Conservation (phyloP, 1,140 invertebrate species). For the Hycleus cichorii region DNA sequence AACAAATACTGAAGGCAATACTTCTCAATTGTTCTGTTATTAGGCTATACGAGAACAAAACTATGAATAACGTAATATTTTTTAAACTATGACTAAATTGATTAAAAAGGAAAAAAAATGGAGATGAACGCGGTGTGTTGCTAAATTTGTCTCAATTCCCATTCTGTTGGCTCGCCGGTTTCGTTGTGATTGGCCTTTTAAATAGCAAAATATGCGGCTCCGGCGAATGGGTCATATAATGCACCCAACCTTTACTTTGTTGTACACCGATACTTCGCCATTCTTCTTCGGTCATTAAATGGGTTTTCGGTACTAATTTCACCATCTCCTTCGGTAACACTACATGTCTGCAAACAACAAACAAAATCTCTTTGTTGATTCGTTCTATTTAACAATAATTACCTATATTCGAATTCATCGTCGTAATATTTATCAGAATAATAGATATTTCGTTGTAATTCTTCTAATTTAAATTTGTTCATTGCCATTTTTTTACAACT, state of each 20-base stretch:
- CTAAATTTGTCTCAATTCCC: too few relatives aligned
- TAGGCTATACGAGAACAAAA: too few relatives aligned
- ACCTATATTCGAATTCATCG: constrained; percentile 81
- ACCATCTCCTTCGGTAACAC: constrained; percentile 84
- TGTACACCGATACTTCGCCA: constrained; percentile 90
- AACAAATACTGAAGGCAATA: too few relatives aligned
- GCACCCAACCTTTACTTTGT: constrained; percentile 90
- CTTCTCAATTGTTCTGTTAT: too few relatives aligned
- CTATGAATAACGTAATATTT: too few relatives aligned
- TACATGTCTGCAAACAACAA: constrained; percentile 69
- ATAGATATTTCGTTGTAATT: constrained; percentile 56
- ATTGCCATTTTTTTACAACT: constrained; percentile 12
- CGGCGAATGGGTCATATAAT: constrained; percentile 80
- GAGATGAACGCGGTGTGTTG: too few relatives aligned
- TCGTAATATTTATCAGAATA: constrained; percentile 91
- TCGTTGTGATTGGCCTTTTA: constrained; percentile 49
- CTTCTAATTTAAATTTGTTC: constrained; percentile 17
- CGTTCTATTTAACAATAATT: constrained; percentile 15
- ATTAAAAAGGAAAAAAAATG: too few relatives aligned
- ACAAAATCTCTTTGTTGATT: constrained; percentile 1
- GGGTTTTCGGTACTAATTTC: constrained; percentile 83
- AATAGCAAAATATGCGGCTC: constrained; percentile 63
- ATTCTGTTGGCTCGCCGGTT: too few relatives aligned
- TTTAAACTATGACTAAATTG: too few relatives aligned
- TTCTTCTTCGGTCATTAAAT: constrained; percentile 85